Percentiles rank a stretch among this genome's conserved stretches.
These are phyloP conservation scores for Lampris megalopsis DNA, from an alignment of 2,113 vertebrate species.

Conservation along the genomic window DNA sequence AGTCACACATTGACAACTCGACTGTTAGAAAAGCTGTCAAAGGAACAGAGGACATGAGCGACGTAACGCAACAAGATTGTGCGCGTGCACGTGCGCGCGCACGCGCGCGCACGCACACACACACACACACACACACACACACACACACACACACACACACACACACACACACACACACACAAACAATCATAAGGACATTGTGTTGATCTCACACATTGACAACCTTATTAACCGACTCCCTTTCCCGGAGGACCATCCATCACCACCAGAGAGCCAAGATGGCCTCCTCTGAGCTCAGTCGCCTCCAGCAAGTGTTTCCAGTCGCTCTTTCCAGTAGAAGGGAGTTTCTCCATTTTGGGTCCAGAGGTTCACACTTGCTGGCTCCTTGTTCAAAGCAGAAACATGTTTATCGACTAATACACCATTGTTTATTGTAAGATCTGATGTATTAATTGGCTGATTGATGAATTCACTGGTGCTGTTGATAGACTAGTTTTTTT, in stretches of 20 bases:
- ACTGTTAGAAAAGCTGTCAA: background rate
- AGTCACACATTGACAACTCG: background rate
- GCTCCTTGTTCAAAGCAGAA: conserved; percentile 27
- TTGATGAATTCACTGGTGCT: conserved; percentile 19
- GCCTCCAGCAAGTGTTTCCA: conserved; percentile 42
- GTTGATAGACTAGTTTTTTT: conserved; percentile 2
- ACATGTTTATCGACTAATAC: conserved; percentile 47
- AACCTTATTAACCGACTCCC: conserved; percentile 45
- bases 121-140: conserved; percentile 21
- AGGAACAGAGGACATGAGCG: conserved; percentile 15
- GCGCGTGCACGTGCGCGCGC: background rate
- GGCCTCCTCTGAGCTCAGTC: conserved; percentile 16
- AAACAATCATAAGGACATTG: conserved; percentile 31
- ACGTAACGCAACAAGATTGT: conserved; percentile 6
- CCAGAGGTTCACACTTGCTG: conserved; percentile 29
- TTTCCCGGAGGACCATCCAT: conserved; percentile 52
- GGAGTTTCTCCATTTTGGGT: conserved; percentile 56
- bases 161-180: background rate
- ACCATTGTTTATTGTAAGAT: conserved; percentile 50
- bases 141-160: conserved; percentile 6
- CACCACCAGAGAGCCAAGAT: conserved; percentile 37
- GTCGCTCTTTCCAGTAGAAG: conserved; percentile 20
- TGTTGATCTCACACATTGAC: conserved; percentile 26
- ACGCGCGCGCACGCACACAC: background rate
- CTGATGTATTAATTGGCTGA: conserved; percentile 46